Evolutionary conservation across 2,797 vertebrate genomes (phyloP), one percentile per base, ranked within the genome.

Genomic region (Myotis daubentonii): DNA sequence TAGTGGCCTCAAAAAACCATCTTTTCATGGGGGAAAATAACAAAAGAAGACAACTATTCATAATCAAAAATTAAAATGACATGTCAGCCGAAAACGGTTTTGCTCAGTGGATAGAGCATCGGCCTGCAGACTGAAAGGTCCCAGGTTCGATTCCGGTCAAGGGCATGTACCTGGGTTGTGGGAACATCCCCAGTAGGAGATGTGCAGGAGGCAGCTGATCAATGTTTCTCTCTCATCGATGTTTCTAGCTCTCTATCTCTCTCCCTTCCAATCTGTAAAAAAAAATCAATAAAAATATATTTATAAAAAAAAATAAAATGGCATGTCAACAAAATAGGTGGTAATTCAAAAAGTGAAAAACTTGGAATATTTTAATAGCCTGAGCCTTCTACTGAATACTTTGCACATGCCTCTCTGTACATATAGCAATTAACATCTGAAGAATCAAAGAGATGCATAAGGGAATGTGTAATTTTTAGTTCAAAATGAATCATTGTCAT

Each of bases 301-400:
- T 38, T 38, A 38, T 38, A 38, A 38, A 38, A 38, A 38, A 36
- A 36, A 36, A 2, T 47, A 47, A 13, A 47, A 47, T 71, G 22
- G 8, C 41, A 28, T 28, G 22, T 65, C 36, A 71, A 65, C 25
- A 91, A 91, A 84, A 75, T 28, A 38, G 10, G 53, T 71, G 36
- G 70, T 80, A 87, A 86, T 82, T 94, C 11, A 76, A 93, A 94
- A 70, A 70, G 23, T 51, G 28, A 41, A 94, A 81, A n/a, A 12
- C 36, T 78, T 65, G 57, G 28, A 90, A 13, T 15, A 79, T 68
- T 93, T 75, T 84, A 75, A 51, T 65, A 81, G 11, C 13, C 19
- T 36, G 51, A n/a, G 13, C n/a, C 36, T 89, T 93, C 51, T 87
- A 79, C 41, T 90, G 79, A 83, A 84, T 44, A 62, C 41, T 82